Evolutionary conservation across 2,113 vertebrate genomes (phyloP), one percentile per base, ranked within the genome.

Genomic region (Austrofundulus limnaeus): DNA sequence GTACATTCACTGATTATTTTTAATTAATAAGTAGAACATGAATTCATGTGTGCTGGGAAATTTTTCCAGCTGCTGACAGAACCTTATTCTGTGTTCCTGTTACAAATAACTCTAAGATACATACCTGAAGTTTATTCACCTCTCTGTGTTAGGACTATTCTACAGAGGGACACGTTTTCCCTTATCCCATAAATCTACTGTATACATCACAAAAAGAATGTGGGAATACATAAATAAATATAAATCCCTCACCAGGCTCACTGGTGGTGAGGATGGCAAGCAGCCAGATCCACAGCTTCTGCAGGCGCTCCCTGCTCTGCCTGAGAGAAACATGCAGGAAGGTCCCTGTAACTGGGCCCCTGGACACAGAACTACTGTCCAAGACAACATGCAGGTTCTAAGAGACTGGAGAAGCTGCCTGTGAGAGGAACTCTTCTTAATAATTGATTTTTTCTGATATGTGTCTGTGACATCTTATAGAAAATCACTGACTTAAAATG

Each of bases 171-270:
- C 66, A 49, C 25, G 7, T 39, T 84, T 75, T 65, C 38, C 75
- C 64, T 46, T 55, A 15, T 0, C 56, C 31, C 61, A 69, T 82
- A 60, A 81, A 81, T 78, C 72, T 65, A 5, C 5, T 9, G 8
- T 5, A 8, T 8, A 5, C 2, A 34, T 5, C n/a, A 61, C 67
- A 16, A 52, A 72, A 66, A 14, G 69, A 23, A 37, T n/a, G 52
- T 37, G 63, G 53, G 77, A 66, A 77, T 82, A 84, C 84, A 86
- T 68, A 78, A 75, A 82, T 87, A 82, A 83, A 28, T 28, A 28
- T 28, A 28, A n/a, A 87, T 87, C 85, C 55, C 61, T 83, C 69
- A 43, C 70, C 71, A 39, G 83, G 78, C 80, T 81, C 76, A 73
- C 66, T 70, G 69, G 78, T 70, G 79, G 73, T 55, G 69, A 81